Base-by-base conservation (phyloP, 2,797 vertebrate genomes). In the Xyrichtys novacula region DNA sequence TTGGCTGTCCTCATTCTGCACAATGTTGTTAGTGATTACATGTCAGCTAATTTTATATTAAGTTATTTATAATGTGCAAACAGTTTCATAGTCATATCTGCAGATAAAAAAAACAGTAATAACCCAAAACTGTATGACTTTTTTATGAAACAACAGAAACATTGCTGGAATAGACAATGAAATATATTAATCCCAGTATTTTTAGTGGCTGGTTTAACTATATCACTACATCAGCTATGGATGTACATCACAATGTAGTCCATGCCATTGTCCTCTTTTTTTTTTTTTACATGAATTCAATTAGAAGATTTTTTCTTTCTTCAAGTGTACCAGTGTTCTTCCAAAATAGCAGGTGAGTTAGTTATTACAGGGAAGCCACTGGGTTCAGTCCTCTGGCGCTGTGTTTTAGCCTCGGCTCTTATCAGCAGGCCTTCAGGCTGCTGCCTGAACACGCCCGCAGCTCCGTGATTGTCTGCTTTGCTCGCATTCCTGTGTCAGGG, bases 361-460 rank as follows among this genome's bases (percentile, higher is more conserved):
- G 60, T 66, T 46, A 50, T 67, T 58, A 50, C 2, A 65, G 23
- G 25, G 50, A 31, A 57, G 55, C 14, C 38, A 25, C 0, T 19
- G 50, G 59, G 68, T 66, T 78, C 52, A 65, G 38, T 59, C 26
- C 31, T 54, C 16, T 55, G 23, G n/a, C 17, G 2, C 32, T 62
- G 8, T 12, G 44, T 4, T 38, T 17, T 23, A 39, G 50, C 28
- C 66, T 50, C 25, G 16, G 10, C 31, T 78, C 47, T 46, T 63
- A 55, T 78, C 64, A 72, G 69, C 7, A 42, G 74, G 63, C 68
- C 75, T 77, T 19, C 46, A 29, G 78, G 80, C 62, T 60, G 61
- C 80, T 92, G 94, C 88, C 91, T 83, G 75, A 87, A 94, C 93
- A 93, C 15, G 92, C 88, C 81, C 56, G 2, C 47, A 25, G 65